Conservation (phyloP, 1,140 invertebrate species). For the Cydia pomonella region DNA sequence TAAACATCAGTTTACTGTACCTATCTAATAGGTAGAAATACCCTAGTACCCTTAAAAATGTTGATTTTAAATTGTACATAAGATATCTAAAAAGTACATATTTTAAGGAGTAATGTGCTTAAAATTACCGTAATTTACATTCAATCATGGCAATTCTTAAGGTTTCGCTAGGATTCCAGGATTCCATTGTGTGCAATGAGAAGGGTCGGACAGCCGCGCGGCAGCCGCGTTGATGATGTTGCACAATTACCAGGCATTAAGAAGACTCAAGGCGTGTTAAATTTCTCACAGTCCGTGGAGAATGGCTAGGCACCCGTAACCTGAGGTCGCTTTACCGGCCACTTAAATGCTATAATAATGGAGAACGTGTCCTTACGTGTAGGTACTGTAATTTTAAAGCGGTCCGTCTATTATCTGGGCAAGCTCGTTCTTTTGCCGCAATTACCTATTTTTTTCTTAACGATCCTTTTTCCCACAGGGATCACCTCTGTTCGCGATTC, state of each 20-base stretch:
- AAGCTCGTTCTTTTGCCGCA: conserved; percentile 30
- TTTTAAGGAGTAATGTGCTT: conserved; percentile 16
- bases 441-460: conserved; percentile 39
- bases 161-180: conserved; percentile 15
- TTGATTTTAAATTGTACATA: not conserved
- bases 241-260: conserved; percentile 65
- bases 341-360: conserved; percentile 62
- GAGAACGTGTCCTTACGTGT: conserved; percentile 51
- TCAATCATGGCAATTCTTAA: conserved; percentile 26
- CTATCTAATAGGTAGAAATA: too few species aligned
- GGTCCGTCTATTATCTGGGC: conserved; percentile 41
- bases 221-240: conserved; percentile 49
- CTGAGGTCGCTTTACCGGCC: conserved; percentile 56
- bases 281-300: conserved; percentile 57
- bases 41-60: too few species aligned
- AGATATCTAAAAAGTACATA: not conserved
- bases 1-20: too few species aligned
- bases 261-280: conserved; percentile 60
- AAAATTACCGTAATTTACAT: conserved; percentile 39
- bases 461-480: conserved; percentile 75
- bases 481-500: conserved; percentile 87
- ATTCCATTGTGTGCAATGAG: conserved; percentile 32
- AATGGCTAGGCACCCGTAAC: conserved; percentile 55
- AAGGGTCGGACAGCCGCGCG: conserved; percentile 30
- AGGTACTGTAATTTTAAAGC: conserved; percentile 54